phyloP scores from a whole-genome alignment of 2,888 invertebrate genomes.

The Panzeria rudis region DNA sequence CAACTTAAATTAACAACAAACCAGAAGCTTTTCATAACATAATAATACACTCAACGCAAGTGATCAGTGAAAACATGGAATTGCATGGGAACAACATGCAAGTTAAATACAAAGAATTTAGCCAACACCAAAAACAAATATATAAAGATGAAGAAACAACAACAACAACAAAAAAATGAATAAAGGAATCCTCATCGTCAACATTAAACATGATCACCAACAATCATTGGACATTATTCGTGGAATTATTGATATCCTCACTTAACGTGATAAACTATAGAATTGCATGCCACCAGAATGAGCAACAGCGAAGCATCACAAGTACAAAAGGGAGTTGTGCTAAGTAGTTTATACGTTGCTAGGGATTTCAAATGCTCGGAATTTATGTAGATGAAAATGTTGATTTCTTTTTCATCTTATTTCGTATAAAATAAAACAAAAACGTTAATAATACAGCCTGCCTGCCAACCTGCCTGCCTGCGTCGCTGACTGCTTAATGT shows the following conservation, averaged over 20 bases:
- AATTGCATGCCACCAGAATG: constrained; percentile 65
- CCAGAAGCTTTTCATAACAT: constrained; percentile 64
- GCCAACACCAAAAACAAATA: constrained; percentile 36
- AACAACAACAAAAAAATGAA: background rate
- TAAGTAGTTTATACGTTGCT: constrained; percentile 34
- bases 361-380: constrained; percentile 66
- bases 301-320: constrained; percentile 1
- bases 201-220: constrained; percentile 69
- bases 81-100: constrained; percentile 41
- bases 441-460: constrained; percentile 18
- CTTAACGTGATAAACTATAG: constrained; percentile 70
- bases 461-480: background rate
- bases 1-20: constrained; percentile 32
- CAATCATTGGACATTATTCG: constrained; percentile 71
- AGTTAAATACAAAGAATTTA: constrained; percentile 21
- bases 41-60: constrained; percentile 67
- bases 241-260: constrained; percentile 72
- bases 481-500: constrained; percentile 3
- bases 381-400: constrained; percentile 72
- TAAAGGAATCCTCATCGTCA: constrained; percentile 56
- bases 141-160: background rate
- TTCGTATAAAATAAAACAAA: background rate
- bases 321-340: constrained; percentile 28
- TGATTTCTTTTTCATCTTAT: constrained; percentile 4
- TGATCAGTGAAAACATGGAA: background rate